A percentile compares a stretch with the other conserved stretches of the same genome.
Evolutionary conservation across 1,140 invertebrate species (phyloP).

Genomic region (Thalassaphorura encarpata): DNA sequence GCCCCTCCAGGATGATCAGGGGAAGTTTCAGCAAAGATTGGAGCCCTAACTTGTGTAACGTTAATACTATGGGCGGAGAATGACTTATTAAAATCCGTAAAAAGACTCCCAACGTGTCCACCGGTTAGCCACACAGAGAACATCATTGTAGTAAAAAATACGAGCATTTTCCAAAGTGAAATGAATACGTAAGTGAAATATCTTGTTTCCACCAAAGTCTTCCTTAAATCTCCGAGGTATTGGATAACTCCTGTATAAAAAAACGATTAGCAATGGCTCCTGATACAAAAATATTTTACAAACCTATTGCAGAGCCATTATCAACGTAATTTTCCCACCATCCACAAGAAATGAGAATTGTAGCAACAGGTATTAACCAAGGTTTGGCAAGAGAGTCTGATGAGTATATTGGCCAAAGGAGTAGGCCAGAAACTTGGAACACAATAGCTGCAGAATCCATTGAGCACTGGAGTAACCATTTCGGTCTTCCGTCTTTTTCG

Average conservation of each 20-base stretch:
- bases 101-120: constrained; percentile 64
- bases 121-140: constrained; percentile 62
- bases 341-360: constrained; percentile 74
- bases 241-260: constrained; percentile 60
- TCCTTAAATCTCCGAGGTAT: constrained; percentile 67
- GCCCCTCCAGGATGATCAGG: constrained; percentile 28
- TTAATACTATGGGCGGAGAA: constrained; percentile 68
- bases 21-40: not conserved
- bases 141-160: constrained; percentile 63
- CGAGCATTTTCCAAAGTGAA: constrained; percentile 75
- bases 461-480: constrained; percentile 29
- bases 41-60: constrained; percentile 53
- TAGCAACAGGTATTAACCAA: constrained; percentile 76
- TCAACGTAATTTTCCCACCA: constrained; percentile 98
- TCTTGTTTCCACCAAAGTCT: constrained; percentile 62
- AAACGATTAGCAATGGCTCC: not conserved
- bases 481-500: constrained; percentile 21
- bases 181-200: constrained; percentile 84
- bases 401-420: constrained; percentile 69
- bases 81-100: constrained; percentile 58
- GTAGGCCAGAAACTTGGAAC: constrained; percentile 75
- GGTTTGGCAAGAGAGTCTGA: constrained; percentile 47
- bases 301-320: constrained; percentile 62
- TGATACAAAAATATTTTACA: constrained; percentile 4
- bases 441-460: constrained; percentile 68